phyloP scores from a whole-genome alignment of 2,888 invertebrate genomes.

The Bhutanitis thaidina region DNA sequence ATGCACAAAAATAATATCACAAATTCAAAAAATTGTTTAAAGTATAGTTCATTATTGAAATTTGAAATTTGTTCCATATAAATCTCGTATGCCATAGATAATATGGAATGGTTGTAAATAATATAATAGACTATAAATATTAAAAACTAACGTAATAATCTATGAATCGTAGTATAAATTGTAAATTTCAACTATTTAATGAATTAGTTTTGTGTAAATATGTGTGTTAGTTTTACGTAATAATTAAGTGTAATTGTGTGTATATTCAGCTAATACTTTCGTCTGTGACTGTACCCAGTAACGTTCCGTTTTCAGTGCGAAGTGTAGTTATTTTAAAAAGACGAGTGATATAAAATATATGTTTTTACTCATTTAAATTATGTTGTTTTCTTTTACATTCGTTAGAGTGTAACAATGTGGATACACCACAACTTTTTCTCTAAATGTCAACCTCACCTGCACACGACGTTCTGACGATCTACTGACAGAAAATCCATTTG shows the following conservation, averaged over 20 bases:
- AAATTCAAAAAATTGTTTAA: too few relatives aligned
- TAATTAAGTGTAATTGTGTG: conserved; percentile 49
- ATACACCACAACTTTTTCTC: too few relatives aligned
- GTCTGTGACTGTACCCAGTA: conserved; percentile 45
- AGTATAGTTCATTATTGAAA: background rate
- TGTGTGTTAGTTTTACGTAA: conserved; percentile 38
- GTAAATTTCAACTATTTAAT: conserved; percentile 48
- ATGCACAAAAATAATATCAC: too few relatives aligned
- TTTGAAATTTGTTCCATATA: background rate
- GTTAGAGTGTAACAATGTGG: background rate
- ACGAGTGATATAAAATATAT: conserved; percentile 77
- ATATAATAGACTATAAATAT: conserved; percentile 40
- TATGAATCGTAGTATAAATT: conserved; percentile 31
- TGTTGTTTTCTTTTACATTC: conserved; percentile 38
- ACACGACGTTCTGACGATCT: too few relatives aligned
- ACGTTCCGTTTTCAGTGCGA: conserved; percentile 32
- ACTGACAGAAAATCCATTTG: too few relatives aligned
- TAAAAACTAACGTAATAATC: conserved; percentile 24
- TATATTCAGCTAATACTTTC: conserved; percentile 48
- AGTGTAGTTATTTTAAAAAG: conserved; percentile 53
- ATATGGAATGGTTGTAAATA: conserved; percentile 19
- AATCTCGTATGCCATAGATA: conserved; percentile 41
- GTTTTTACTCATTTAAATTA: conserved; percentile 73
- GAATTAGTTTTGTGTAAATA: conserved; percentile 44
- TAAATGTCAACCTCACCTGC: too few relatives aligned